These are phyloP conservation scores for Mesorhabditis spiculigera DNA, from an alignment of 2,888 invertebrate genomes.

Conservation along the genomic window DNA sequence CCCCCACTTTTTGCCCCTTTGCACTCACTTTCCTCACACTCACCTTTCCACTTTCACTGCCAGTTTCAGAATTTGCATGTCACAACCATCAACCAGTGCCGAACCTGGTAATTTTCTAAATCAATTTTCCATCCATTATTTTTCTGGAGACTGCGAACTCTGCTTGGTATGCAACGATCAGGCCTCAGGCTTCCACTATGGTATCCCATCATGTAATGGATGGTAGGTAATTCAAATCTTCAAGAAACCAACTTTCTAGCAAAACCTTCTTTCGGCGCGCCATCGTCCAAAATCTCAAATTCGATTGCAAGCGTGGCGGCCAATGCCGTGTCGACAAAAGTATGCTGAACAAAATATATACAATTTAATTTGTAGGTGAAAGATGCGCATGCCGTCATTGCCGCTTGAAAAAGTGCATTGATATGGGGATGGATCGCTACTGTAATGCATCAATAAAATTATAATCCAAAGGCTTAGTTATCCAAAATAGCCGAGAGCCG, in stretches of 20 bases:
- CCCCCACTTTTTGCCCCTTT: no score
- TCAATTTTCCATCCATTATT: no score
- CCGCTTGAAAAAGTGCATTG: slow-evolving; percentile 4
- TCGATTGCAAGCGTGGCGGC: background rate
- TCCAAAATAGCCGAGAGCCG: slow-evolving; percentile 1
- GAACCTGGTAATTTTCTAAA: no score
- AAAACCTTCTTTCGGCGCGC: background rate
- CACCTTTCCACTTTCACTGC: no score
- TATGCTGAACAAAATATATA: background rate
- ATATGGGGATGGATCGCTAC: background rate
- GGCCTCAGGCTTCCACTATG: background rate
- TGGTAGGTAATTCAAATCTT: background rate
- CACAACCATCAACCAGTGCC: no score
- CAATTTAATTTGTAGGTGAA: background rate
- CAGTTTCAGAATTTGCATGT: no score
- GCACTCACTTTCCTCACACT: no score
- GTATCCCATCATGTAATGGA: slow-evolving; percentile 4
- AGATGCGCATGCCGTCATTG: background rate
- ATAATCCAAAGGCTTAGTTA: background rate
- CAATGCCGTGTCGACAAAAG: background rate
- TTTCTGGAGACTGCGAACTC: background rate
- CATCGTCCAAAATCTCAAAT: background rate
- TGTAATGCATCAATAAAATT: background rate
- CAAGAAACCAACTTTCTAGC: background rate
- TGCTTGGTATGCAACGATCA: background rate